Percentiles rank a stretch among this genome's conserved stretches.
These are phyloP conservation scores for Synergus itoensis DNA, from an alignment of 2,888 invertebrate species.

Conservation along the genomic window DNA sequence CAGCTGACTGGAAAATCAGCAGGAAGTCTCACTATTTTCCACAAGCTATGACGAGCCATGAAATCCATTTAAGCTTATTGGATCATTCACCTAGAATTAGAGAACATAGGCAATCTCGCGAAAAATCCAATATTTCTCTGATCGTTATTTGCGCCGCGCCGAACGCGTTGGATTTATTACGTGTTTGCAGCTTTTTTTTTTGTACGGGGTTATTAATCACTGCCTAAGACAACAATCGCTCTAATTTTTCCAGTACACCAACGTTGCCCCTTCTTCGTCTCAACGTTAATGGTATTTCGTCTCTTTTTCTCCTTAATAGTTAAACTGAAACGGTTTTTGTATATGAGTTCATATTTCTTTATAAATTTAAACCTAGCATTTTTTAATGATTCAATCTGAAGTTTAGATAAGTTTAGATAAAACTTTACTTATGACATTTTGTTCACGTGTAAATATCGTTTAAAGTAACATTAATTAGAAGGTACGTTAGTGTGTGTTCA, in stretches of 20 bases:
- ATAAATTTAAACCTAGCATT: too few species aligned
- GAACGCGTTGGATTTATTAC: neutral
- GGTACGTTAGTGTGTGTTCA: neutral
- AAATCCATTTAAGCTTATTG: conserved; percentile 40
- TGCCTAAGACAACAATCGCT: conserved; percentile 10
- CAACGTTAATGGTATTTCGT: conserved; percentile 6
- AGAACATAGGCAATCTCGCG: conserved; percentile 5
- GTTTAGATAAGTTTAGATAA: too few species aligned
- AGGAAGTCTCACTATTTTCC: conserved; percentile 9
- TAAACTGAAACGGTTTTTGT: neutral
- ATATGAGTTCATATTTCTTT: too few species aligned
- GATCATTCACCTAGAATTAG: conserved; percentile 40
- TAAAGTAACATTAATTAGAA: neutral
- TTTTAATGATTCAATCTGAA: too few species aligned
- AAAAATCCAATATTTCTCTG: conserved; percentile 29
- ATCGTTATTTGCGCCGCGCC: neutral
- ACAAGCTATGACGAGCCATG: conserved; percentile 18
- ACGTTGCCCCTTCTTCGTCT: neutral
- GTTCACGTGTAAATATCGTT: neutral
- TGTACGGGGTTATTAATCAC: neutral
- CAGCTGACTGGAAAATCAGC: conserved; percentile 7
- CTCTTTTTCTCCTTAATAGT: neutral
- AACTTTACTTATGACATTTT: too few species aligned
- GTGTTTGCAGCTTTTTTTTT: neutral
- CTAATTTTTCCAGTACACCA: neutral